phyloP scores from a whole-genome alignment of 2,113 vertebrate genomes.

The Equus przewalskii region DNA sequence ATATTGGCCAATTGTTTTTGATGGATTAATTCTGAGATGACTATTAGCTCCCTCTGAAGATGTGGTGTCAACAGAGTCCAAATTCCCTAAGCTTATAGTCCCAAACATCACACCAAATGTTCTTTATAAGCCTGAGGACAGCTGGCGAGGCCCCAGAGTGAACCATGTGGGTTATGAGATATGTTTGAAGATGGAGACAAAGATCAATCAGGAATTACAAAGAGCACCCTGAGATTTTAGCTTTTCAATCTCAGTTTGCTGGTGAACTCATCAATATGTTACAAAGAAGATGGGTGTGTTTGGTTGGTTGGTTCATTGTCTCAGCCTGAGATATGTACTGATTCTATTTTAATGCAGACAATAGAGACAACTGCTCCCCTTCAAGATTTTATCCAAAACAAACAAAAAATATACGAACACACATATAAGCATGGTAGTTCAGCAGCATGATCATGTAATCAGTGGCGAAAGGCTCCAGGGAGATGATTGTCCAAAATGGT shows the following conservation, averaged over 20 bases:
- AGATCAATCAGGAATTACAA: background rate
- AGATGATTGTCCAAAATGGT: background rate
- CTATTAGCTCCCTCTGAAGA: background rate
- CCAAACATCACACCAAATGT: background rate
- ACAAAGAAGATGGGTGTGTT: background rate
- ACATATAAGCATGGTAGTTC: background rate
- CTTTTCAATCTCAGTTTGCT: background rate
- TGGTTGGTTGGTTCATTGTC: background rate
- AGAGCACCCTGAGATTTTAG: background rate
- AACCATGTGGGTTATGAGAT: background rate
- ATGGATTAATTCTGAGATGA: background rate
- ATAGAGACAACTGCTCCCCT: background rate
- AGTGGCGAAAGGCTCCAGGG: background rate
- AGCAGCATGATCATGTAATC: background rate
- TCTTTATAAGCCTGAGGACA: background rate
- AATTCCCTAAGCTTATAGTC: background rate
- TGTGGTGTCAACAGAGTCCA: background rate
- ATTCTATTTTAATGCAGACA: background rate
- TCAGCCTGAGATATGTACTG: background rate
- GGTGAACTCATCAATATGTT: background rate
- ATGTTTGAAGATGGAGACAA: background rate
- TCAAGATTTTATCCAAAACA: constrained; percentile 33
- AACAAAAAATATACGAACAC: background rate
- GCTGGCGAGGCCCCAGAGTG: background rate
- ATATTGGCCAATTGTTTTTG: background rate